phyloP scores from a whole-genome alignment of 2,888 invertebrate species.

The Leistus spinibarbis region DNA sequence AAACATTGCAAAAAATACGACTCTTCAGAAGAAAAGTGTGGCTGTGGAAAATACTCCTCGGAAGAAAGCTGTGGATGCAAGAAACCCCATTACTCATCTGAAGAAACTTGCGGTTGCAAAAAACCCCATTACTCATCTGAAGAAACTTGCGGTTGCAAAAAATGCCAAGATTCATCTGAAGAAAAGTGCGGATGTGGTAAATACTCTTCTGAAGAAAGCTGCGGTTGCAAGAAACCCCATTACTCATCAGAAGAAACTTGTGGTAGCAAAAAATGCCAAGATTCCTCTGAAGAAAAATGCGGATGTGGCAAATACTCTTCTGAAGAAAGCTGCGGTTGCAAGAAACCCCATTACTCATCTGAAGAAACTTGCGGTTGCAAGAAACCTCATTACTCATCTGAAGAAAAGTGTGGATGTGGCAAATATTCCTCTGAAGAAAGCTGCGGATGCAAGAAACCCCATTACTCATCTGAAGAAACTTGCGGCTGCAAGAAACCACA shows the following conservation, averaged over 20 bases:
- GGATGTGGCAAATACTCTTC: not conserved
- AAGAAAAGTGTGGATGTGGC: not conserved
- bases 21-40: slow-evolving; percentile 4
- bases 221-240: not conserved
- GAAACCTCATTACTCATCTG: not conserved
- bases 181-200: not conserved
- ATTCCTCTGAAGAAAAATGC: slow-evolving; percentile 3
- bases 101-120: slow-evolving; percentile 14
- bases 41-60: not conserved
- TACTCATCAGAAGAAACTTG: no score
- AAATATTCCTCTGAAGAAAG: not conserved
- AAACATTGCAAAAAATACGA: not conserved
- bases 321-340: not conserved
- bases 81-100: not conserved
- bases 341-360: not conserved
- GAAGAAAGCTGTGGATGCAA: not conserved
- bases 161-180: not conserved
- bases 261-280: not conserved
- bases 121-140: not conserved
- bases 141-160: slow-evolving; percentile 1
- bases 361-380: slow-evolving; percentile 18
- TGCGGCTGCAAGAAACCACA: not conserved
- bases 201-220: not conserved
- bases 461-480: not conserved
- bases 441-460: not conserved